Percentiles rank a stretch among this genome's conserved stretches.
Conservation (phyloP, 2,888 invertebrate species). For the Diaprepes abbreviatus region DNA sequence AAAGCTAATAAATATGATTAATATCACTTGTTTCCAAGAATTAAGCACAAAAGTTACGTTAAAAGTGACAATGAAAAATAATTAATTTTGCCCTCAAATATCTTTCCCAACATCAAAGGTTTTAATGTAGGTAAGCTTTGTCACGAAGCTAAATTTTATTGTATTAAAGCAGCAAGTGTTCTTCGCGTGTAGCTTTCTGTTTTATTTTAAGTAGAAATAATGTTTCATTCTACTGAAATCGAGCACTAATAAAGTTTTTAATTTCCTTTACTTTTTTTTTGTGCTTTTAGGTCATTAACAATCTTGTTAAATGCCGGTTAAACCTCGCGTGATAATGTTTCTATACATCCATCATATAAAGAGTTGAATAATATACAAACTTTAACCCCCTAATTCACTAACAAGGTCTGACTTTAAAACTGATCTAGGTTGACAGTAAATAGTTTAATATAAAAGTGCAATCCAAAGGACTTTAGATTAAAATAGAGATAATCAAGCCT, state of each 20-base stretch:
- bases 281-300: not conserved
- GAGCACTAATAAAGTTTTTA: not conserved
- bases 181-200: not conserved
- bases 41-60: slow-evolving; percentile 9
- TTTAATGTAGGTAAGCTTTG: slow-evolving; percentile 19
- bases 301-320: too few species aligned
- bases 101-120: slow-evolving; percentile 11
- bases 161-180: not conserved
- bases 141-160: slow-evolving; percentile 8
- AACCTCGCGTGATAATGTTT: too few species aligned
- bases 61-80: slow-evolving; percentile 21
- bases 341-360: too few species aligned
- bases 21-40: not conserved
- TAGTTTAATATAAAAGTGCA: too few species aligned
- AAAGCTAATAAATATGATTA: too few species aligned
- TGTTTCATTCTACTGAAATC: slow-evolving; percentile 1
- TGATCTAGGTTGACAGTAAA: too few species aligned
- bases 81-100: slow-evolving; percentile 17
- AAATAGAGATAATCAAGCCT: too few species aligned
- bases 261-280: not conserved
- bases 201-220: not conserved
- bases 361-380: too few species aligned
- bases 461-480: too few species aligned
- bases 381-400: too few species aligned
- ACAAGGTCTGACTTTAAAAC: too few species aligned